Evolutionary conservation across 2,113 vertebrate genomes (phyloP).

Genomic region (Noctilio leporinus): DNA sequence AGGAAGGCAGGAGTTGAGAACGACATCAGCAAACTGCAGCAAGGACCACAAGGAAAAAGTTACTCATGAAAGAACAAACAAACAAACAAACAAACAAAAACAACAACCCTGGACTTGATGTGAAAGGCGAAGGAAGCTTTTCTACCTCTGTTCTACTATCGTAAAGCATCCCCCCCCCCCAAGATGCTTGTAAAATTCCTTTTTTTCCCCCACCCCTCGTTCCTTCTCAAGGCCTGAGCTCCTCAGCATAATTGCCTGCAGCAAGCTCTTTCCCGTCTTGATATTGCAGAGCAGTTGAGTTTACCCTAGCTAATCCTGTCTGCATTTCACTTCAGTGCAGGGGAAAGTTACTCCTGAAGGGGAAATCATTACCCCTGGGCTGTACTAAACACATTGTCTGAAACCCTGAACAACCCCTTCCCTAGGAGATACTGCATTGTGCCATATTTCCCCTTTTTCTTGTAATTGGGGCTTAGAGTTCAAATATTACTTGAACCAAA

Average conservation of each 20-base stretch:
- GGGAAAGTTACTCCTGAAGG: neutral
- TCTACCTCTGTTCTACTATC: neutral
- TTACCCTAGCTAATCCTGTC: neutral
- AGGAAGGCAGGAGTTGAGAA: neutral
- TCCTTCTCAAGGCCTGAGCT: neutral
- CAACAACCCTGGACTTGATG: neutral
- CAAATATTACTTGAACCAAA: neutral
- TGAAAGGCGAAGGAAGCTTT: neutral
- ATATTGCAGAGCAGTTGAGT: neutral
- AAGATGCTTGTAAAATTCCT: neutral
- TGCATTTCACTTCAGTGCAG: neutral
- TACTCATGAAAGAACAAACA: neutral
- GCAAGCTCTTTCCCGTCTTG: neutral
- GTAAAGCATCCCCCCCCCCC: neutral
- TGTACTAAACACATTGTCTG: neutral
- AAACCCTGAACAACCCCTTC: neutral
- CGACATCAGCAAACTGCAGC: conserved; percentile 11
- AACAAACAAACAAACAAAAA: too few species aligned
- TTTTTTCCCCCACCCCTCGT: neutral
- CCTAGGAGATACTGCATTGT: neutral
- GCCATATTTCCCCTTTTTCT: neutral
- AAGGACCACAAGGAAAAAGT: neutral
- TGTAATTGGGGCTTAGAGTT: neutral
- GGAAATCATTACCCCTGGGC: neutral
- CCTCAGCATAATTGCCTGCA: neutral